These are phyloP conservation scores for Gallinago jamesoni DNA, from an alignment of 2,113 vertebrate species.

Conservation along the genomic window DNA sequence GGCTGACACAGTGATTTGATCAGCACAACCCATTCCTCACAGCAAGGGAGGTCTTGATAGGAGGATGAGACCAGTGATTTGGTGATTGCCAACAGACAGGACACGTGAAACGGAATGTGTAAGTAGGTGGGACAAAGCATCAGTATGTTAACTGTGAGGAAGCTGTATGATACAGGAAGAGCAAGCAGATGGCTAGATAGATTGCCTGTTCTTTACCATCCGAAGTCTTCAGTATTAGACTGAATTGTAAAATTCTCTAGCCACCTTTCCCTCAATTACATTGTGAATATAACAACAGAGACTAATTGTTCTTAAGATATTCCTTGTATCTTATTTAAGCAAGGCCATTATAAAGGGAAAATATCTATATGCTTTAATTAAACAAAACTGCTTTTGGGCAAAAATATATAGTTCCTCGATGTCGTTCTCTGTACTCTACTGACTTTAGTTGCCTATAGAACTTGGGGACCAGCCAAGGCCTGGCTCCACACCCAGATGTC, in stretches of 20 bases:
- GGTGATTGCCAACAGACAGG: background rate
- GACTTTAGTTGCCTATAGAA: background rate
- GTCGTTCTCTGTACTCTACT: background rate
- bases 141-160: background rate
- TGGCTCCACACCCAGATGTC: background rate
- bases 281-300: background rate
- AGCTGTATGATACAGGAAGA: background rate
- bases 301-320: background rate
- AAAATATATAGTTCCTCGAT: background rate
- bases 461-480: background rate
- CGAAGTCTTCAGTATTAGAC: background rate
- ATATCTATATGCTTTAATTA: background rate
- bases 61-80: background rate
- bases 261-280: background rate
- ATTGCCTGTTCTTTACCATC: background rate
- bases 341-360: background rate
- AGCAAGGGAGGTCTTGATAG: fast-evolving
- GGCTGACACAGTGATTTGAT: background rate
- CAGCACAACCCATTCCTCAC: background rate
- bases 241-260: background rate
- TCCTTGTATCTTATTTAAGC: background rate
- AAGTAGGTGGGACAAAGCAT: background rate
- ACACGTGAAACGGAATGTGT: background rate
- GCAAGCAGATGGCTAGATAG: background rate
- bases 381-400: background rate